phyloP scores from a whole-genome alignment of 2,888 invertebrate species.

The Lithophane ornitopus region DNA sequence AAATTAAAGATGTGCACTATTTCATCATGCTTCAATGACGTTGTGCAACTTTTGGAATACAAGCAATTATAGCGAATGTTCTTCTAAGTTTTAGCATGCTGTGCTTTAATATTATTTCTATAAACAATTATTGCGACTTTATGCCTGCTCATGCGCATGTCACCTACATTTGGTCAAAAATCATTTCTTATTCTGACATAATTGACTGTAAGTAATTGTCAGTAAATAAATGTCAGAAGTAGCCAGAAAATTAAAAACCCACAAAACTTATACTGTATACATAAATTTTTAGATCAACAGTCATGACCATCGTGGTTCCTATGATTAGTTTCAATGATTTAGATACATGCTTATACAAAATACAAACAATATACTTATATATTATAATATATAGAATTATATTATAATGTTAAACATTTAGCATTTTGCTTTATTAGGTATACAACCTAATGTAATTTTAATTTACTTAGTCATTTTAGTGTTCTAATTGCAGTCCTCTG shows the following conservation, averaged over 20 bases:
- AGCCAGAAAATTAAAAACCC: neutral
- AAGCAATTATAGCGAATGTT: slow-evolving; percentile 22
- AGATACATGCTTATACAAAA: neutral
- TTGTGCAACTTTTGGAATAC: neutral
- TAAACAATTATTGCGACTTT: slow-evolving; percentile 15
- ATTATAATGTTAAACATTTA: neutral
- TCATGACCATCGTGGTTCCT: neutral
- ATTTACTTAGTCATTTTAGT: neutral
- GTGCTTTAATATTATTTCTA: neutral
- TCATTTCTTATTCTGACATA: neutral
- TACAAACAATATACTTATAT: neutral
- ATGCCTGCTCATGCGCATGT: slow-evolving; percentile 11
- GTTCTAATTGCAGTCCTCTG: neutral
- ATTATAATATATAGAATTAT: neutral
- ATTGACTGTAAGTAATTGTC: neutral
- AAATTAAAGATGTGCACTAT: neutral
- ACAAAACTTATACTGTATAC: no score
- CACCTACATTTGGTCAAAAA: neutral
- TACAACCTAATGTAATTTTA: neutral
- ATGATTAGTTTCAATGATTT: neutral
- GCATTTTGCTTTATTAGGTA: neutral
- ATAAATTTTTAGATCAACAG: neutral
- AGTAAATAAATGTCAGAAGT: neutral
- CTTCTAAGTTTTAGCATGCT: slow-evolving; percentile 7
- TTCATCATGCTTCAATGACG: neutral